phyloP scores from a whole-genome alignment of 2,113 vertebrate species.

The Fukomys damarensis region DNA sequence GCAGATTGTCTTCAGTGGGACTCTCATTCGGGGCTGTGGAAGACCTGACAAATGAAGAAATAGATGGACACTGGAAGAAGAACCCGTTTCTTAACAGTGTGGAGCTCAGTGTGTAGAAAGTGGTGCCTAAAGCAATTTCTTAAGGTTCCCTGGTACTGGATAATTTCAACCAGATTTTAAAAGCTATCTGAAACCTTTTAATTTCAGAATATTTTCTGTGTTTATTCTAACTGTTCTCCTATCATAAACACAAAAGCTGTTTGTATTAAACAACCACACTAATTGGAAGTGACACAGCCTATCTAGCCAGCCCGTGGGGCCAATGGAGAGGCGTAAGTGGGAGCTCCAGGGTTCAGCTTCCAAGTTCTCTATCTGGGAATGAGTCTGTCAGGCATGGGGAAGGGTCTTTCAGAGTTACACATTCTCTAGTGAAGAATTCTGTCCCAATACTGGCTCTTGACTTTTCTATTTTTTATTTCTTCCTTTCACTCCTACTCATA shows the following conservation, averaged over 20 bases:
- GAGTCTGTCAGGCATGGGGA: neutral
- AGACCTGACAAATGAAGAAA: neutral
- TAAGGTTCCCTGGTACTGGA: neutral
- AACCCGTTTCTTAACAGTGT: neutral
- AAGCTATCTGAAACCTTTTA: neutral
- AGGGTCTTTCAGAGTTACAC: neutral
- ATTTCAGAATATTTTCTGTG: neutral
- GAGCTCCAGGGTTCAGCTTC: neutral
- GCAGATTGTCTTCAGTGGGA: fast-evolving
- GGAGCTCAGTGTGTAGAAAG: neutral
- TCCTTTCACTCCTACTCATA: conserved; percentile 46
- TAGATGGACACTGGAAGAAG: neutral
- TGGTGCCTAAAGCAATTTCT: neutral
- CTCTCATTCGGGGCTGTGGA: neutral
- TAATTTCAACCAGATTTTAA: neutral
- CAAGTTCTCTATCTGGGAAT: neutral
- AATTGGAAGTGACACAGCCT: neutral
- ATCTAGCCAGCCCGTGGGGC: neutral
- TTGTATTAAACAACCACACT: neutral
- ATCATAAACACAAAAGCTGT: neutral
- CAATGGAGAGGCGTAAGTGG: too few relatives aligned
- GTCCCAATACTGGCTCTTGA: conserved; percentile 6
- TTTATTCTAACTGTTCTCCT: neutral
- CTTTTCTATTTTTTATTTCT: conserved; percentile 47
- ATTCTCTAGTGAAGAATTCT: neutral